phyloP scores from a whole-genome alignment of 2,888 invertebrate species.

The Ectemnius lituratus region DNA sequence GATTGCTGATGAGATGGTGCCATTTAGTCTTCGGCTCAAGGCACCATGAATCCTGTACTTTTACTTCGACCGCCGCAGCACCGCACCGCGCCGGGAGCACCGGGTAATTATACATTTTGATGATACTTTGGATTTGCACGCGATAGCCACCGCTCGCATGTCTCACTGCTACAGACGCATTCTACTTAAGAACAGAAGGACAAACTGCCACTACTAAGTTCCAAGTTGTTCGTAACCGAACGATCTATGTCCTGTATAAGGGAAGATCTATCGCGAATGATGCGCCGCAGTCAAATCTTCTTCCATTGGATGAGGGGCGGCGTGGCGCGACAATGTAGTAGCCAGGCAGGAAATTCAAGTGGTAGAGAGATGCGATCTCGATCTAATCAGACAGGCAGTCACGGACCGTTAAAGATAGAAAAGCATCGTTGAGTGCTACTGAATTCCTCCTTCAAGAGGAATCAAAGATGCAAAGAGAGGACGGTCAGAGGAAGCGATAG shows the following conservation, averaged over 20 bases:
- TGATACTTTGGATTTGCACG: slow-evolving; percentile 5
- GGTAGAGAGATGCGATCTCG: too few species aligned
- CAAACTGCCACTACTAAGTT: not conserved
- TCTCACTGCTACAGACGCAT: not conserved
- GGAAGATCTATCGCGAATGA: too few species aligned
- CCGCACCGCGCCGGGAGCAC: not conserved
- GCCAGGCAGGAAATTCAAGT: too few species aligned
- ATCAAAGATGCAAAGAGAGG: too few species aligned
- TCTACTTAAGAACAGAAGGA: not conserved
- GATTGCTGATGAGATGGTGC: slow-evolving; percentile 7
- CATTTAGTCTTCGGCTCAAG: slow-evolving; percentile 10
- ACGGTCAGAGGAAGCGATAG: not conserved
- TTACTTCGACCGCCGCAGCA: slow-evolving; percentile 4
- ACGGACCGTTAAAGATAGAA: too few species aligned
- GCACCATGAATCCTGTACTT: slow-evolving; percentile 23
- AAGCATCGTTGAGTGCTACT: too few species aligned
- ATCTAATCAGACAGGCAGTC: too few species aligned
- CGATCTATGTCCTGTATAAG: too few species aligned
- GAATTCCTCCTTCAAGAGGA: too few species aligned
- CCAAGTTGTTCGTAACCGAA: not conserved
- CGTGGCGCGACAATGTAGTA: too few species aligned
- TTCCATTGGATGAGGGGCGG: too few species aligned
- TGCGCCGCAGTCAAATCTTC: too few species aligned
- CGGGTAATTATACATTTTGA: slow-evolving; percentile 1
- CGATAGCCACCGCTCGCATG: not conserved